Base-by-base conservation (phyloP, 2,888 invertebrate genomes). In the Gymnocheta viridis region DNA sequence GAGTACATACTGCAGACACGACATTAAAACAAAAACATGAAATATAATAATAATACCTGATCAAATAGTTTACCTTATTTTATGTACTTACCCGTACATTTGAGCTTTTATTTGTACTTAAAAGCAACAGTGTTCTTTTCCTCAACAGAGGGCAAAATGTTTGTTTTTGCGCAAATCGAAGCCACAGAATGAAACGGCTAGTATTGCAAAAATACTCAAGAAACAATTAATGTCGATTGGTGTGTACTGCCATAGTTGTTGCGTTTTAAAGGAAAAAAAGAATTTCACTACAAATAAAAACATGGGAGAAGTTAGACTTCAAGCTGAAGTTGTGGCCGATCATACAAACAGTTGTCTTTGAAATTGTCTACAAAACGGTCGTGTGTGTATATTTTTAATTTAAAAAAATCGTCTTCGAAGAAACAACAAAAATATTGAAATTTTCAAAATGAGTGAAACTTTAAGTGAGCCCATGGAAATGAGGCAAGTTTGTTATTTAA, bases 401-500 rank as follows among this genome's bases (percentile, higher is more conserved):
- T 19, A 32, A 38, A 35, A 54, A 29, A 38, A 29, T 38, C 2
- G 24, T 17, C 4, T 29, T 74, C 14, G n/a, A 64, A 47, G 1
- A 27, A 44, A 32, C n/a, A 64, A 49, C 7, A 19, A 24, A 32
- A n/a, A 14, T 12, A n/a, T 51, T 19, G 12, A 17, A n/a, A n/a
- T 14, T 22, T 54, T 38, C 0, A 73, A 60, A 58, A 84, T 84
- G 77, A 81, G 38, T 78, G 80, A 80, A 60, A 17, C 60, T 35
- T 49, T 72, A 17, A 80, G 27, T 41, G 80, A 83, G 64, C 85
- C 85, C 14, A 70, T 86, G 74, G 86, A 86, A 79, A 56, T 85
- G 64, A 85, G 85, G 86, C 85, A 85, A 51, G 84, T 84, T 66
- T 72, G 29, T 4, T 41, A 6, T 19, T 60, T 47, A 35, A 24